Base-by-base conservation (phyloP, 2,888 invertebrate genomes). In the Drosophila suboccidentalis region DNA sequence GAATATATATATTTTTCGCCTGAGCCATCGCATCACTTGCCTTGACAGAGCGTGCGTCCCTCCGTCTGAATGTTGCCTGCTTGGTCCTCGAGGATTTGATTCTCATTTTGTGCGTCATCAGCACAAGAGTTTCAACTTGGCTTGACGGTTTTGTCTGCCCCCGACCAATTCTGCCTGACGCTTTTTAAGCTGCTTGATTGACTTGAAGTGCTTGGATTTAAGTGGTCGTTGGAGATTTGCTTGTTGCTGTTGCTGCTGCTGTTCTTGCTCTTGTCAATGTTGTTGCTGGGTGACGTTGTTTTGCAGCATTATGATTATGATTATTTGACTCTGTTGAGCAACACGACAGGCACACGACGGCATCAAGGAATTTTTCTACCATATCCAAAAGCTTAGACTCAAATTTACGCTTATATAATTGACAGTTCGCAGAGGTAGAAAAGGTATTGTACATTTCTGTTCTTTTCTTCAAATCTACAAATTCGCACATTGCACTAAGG, bases 141-240 rank as follows among this genome's bases (percentile, higher is more conserved):
- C 54, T 44, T 65, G 54, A 55, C 64, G 57, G 43, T 54, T 54
- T 36, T 49, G 49, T 47, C 61, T 15, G 61, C 50, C 71, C 59
- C 19, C 34, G 5, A 2, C 49, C 38, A 34, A 17, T 26, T 49
- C 22, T n/a, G 51, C 51, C 58, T 63, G 67, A 68, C 69, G 81
- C 70, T 75, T 78, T 83, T 75, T 87, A 77, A 89, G 84, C 76
- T 66, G 67, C 70, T 87, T 78, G 87, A 86, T 77, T 84, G 87
- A 86, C 80, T 85, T 78, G 76, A 85, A 79, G 79, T 79, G 74
- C 82, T 77, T 65, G 71, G 80, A 71, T 83, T 80, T 80, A 83
- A 83, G 75, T 83, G 71, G 84, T 78, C 80, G 78, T 80, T 77
- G 67, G 71, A 83, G 81, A 82, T 78, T 82, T 80, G 51, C 71